Conservation (phyloP, 2,797 vertebrate genomes). For the Scolopax rusticola region DNA sequence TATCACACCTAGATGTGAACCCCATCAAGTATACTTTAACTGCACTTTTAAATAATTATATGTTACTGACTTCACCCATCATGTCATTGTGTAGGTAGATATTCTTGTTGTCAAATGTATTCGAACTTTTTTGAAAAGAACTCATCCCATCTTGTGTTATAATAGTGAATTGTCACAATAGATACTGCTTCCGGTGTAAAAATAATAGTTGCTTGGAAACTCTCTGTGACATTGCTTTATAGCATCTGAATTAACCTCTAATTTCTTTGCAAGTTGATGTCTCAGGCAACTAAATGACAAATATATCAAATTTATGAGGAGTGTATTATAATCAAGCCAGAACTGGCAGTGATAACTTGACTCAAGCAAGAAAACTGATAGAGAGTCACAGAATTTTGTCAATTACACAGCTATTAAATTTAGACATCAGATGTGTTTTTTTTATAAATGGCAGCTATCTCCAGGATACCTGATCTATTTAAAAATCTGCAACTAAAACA, state of each 20-base stretch:
- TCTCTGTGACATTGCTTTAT: background rate
- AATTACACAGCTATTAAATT: background rate
- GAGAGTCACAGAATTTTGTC: background rate
- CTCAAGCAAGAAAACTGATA: background rate
- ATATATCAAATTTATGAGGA: background rate
- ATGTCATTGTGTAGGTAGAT: background rate
- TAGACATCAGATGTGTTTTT: background rate
- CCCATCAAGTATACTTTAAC: background rate
- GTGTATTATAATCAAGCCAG: background rate
- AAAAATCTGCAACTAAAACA: background rate
- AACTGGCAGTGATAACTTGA: background rate
- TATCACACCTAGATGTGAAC: slow-evolving; percentile 1
- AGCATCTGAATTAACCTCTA: slow-evolving; percentile 15
- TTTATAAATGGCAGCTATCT: background rate
- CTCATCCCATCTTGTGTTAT: background rate
- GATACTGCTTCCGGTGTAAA: background rate
- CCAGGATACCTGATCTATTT: background rate
- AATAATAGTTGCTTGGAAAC: slow-evolving; percentile 21
- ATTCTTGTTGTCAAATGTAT: slow-evolving; percentile 16
- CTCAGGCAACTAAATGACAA: background rate
- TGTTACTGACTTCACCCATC: background rate
- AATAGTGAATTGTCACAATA: background rate
- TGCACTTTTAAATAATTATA: slow-evolving; percentile 13
- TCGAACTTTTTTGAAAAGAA: background rate
- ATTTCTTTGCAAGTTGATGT: slow-evolving; percentile 32